Base-by-base conservation (phyloP, 1,140 invertebrate genomes). In the Trachelipus rathkii region DNA sequence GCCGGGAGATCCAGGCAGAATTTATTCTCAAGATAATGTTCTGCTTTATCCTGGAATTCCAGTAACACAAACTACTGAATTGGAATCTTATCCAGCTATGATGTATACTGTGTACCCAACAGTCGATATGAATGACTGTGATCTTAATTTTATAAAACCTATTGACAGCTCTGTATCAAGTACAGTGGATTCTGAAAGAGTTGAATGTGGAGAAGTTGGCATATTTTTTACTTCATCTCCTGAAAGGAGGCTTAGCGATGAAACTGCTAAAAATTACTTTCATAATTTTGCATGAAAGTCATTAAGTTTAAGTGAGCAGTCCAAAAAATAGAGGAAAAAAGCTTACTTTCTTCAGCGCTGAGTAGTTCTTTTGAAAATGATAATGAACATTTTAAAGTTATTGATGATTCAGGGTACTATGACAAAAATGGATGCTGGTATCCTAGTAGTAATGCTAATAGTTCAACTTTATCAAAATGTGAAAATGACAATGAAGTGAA, bases 241-340 rank as follows among this genome's bases (percentile, higher is more conserved):
- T 3, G 33, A 33, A 33, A 33, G 33, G 33, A 33, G 33, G 33
- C 33, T 6, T 33, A 33, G 33, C 33, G 33, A 33, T 33, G 33
- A 33, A 33, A 33, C 2, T 33, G 33, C 2, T 1, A 33, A 33
- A 33, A 33, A 60, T 60, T 15, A 19, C 8, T 60, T 13, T 60
- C 50, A 60, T 60, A 60, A 60, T 15, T 19, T 60, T 60, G 50
- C n/a, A 60, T 60, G 50, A 60, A 60, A 60, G 50, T 19, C n/a
- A n/a, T 15, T 60, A 15, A 15, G 11, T 13, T 60, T 60, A 60
- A 60, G 50, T 60, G 50, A 60, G 50, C 50, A 60, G 50, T 60
- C 50, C 50, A 60, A 13, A 60, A 8, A 8, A 60, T 60, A 19
- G 19, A 13, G 11, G 50, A 60, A 8, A 60, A 19, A 15, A 19